Evolutionary conservation across 1,140 invertebrate genomes (phyloP).

Genomic region (Drusus annulatus): DNA sequence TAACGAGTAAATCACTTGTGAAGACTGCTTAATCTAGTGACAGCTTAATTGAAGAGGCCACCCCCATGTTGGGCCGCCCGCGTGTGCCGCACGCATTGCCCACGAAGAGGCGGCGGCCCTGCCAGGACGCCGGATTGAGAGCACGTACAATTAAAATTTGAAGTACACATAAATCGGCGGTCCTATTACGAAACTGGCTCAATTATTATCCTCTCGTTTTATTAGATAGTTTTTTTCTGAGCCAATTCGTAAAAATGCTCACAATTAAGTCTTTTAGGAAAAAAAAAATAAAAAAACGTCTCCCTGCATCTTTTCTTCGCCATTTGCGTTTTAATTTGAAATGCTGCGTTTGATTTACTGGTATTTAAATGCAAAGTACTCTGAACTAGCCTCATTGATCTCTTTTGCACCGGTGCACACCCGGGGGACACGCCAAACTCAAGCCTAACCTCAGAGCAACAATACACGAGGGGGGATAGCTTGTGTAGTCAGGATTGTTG

Average conservation of each 20-base stretch:
- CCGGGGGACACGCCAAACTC: too few species aligned
- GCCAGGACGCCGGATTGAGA: not conserved
- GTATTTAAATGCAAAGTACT: not conserved
- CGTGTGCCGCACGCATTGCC: too few species aligned
- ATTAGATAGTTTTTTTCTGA: not conserved
- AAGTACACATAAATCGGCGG: not conserved
- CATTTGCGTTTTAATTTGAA: too few species aligned
- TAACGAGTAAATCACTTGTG: too few species aligned
- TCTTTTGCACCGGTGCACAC: not conserved
- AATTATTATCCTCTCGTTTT: not conserved
- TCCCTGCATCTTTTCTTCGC: too few species aligned
- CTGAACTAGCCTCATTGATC: not conserved
- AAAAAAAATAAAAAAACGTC: too few species aligned
- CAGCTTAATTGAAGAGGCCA: too few species aligned
- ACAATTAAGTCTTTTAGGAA: not conserved
- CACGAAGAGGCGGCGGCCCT: not conserved
- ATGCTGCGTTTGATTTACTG: not conserved
- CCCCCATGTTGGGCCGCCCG: too few species aligned
- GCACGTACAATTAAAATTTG: constrained; percentile 12
- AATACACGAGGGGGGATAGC: too few species aligned
- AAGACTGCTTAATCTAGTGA: too few species aligned
- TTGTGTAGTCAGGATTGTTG: too few species aligned
- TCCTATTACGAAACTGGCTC: not conserved
- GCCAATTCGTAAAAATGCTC: not conserved
- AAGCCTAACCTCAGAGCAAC: too few species aligned